Evolutionary conservation across 2,113 vertebrate genomes (phyloP).

Genomic region (Emydura subglobosa): DNA sequence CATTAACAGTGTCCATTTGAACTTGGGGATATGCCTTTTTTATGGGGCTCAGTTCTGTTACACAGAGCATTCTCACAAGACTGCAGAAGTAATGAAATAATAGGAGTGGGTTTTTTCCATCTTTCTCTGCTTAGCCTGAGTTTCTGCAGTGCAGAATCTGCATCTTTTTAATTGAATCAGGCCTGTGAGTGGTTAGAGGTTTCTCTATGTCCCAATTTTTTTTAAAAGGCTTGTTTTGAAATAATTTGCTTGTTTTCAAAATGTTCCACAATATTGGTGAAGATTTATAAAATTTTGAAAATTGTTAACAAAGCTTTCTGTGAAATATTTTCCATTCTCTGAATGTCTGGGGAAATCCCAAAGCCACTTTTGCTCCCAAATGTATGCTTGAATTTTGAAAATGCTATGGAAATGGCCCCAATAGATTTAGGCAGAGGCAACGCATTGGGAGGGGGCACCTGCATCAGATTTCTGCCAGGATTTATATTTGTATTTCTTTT

Average conservation of each 20-base stretch:
- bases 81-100: constrained; percentile 58
- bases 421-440: not conserved
- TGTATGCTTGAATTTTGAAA: constrained; percentile 7
- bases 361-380: constrained; percentile 12
- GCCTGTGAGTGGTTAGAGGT: constrained; percentile 1
- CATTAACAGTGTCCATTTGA: constrained; percentile 56
- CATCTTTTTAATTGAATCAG: not conserved
- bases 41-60: constrained; percentile 45
- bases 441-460: too few relatives aligned
- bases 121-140: not conserved
- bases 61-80: constrained; percentile 35
- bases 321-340: not conserved
- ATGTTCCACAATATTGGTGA: not conserved
- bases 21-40: constrained; percentile 56
- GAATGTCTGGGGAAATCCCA: not conserved
- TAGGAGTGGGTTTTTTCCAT: not conserved
- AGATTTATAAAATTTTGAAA: not conserved
- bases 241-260: not conserved
- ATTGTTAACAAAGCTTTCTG: not conserved
- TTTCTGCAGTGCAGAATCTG: constrained; percentile 1
- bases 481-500: not conserved
- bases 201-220: not conserved
- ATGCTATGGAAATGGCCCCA: not conserved
- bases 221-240: not conserved
- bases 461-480: not conserved